Evolutionary conservation across 2,113 vertebrate species (phyloP).

Genomic region (Penelope pileata): DNA sequence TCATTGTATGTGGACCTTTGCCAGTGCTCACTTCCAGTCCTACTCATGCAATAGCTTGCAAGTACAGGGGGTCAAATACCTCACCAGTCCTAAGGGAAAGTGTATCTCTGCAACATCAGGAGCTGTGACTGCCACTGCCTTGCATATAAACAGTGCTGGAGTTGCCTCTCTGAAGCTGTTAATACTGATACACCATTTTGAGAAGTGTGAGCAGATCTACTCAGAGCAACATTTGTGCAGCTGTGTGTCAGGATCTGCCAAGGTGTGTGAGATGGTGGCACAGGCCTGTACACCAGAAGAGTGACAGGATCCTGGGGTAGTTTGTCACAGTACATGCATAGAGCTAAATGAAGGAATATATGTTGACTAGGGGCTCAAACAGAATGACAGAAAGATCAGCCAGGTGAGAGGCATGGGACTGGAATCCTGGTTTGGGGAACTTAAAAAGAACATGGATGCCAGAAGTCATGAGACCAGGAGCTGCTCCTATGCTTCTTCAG

Average conservation of each 20-base stretch:
- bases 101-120: background rate
- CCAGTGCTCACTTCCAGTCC: background rate
- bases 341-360: background rate
- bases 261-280: background rate
- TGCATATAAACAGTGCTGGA: background rate
- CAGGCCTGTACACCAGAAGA: background rate
- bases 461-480: background rate
- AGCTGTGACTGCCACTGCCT: background rate
- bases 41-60: background rate
- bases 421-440: background rate
- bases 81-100: background rate
- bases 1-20: background rate
- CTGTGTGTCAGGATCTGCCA: background rate
- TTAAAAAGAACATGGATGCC: background rate
- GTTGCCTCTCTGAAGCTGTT: background rate
- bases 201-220: background rate
- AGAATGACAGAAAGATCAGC: background rate
- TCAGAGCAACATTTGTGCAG: background rate
- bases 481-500: background rate
- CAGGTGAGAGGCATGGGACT: fast-evolving
- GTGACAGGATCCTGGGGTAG: background rate
- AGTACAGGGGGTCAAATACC: background rate
- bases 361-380: background rate
- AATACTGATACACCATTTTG: background rate
- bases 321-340: background rate